Base-by-base conservation (phyloP, 2,888 invertebrate genomes). In the Halictus ligatus region DNA sequence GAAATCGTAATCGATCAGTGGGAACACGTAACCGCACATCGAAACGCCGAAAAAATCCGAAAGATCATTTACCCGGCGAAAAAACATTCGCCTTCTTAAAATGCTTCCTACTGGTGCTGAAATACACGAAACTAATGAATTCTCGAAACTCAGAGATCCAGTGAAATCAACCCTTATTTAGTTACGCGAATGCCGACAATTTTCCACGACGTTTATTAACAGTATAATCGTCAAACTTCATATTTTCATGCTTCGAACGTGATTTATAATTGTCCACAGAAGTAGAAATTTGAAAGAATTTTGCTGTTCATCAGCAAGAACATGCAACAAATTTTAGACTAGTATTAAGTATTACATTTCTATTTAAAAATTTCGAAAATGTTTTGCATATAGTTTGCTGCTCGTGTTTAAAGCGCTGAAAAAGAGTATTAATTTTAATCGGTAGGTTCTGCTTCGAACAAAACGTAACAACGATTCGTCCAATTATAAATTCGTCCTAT, bases 1-100 rank as follows among this genome's bases (percentile, higher is more conserved):
- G 69, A 78, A 78, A 78, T 71, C 78, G 25, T 40, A 25, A 78
- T 78, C 78, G 71, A 78, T 78, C 78, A 78, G 67, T 35, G 29
- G 21, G 64, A n/a, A 29, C 64, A 29, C 64, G 21, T 76, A 12
- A 43, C 46, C 60, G 12, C 60, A 7, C 6, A 21, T n/a, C 5
- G n/a, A 43, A 43, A 71, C 71, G n/a, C n/a, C n/a, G 12, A n/a
- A n/a, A 43, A 71, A n/a, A 71, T 71, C 21, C 5, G 43, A 71
- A 13, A 40, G n/a, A 43, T 71, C n/a, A 12, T 6, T 71, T 71
- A n/a, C 12, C 7, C n/a, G 71, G n/a, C 43, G 12, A n/a, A 71
- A 43, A 21, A 43, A 69, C n/a, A n/a, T 58, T 58, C 58, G 12
- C 1, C n/a, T n/a, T n/a, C 12, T 21, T n/a, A n/a, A n/a, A n/a